Evolutionary conservation across 2,797 vertebrate species (phyloP).

Genomic region (Bryconaethiops microstoma): DNA sequence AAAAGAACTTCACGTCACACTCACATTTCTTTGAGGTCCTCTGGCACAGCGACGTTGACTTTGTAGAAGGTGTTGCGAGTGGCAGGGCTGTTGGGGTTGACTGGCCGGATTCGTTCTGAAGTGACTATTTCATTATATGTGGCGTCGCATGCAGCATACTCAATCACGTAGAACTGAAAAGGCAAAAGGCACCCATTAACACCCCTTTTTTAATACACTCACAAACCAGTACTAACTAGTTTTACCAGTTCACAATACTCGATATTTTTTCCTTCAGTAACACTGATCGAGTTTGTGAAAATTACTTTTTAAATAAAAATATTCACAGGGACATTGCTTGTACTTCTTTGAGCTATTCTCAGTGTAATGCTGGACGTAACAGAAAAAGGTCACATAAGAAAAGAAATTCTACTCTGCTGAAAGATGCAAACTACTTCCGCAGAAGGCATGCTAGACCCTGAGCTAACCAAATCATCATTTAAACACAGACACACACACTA

Average conservation of each 20-base stretch:
- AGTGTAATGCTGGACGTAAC: too few species aligned
- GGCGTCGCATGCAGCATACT: slow-evolving; percentile 90
- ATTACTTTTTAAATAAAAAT: too few species aligned
- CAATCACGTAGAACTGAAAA: slow-evolving; percentile 90
- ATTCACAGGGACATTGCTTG: too few species aligned
- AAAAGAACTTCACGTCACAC: slow-evolving; percentile 42
- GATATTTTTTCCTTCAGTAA: background rate
- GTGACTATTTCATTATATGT: slow-evolving; percentile 95
- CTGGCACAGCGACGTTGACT: slow-evolving; percentile 84
- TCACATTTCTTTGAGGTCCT: slow-evolving; percentile 91
- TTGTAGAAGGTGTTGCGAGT: slow-evolving; percentile 87
- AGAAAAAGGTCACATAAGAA: too few species aligned
- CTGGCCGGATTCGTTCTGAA: slow-evolving; percentile 87
- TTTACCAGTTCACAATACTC: background rate
- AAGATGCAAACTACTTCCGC: too few species aligned
- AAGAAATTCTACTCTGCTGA: too few species aligned
- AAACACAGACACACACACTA: background rate
- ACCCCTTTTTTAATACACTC: background rate
- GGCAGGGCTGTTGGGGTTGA: slow-evolving; percentile 89
- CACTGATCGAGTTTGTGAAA: too few species aligned
- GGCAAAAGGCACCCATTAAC: background rate
- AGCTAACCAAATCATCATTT: background rate
- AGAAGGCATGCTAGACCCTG: background rate
- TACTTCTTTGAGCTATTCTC: too few species aligned
- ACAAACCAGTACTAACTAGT: background rate